Percentiles rank a stretch among this genome's conserved stretches.
Conservation (phyloP, 2,797 vertebrate species). For the Gymnodraco acuticeps region DNA sequence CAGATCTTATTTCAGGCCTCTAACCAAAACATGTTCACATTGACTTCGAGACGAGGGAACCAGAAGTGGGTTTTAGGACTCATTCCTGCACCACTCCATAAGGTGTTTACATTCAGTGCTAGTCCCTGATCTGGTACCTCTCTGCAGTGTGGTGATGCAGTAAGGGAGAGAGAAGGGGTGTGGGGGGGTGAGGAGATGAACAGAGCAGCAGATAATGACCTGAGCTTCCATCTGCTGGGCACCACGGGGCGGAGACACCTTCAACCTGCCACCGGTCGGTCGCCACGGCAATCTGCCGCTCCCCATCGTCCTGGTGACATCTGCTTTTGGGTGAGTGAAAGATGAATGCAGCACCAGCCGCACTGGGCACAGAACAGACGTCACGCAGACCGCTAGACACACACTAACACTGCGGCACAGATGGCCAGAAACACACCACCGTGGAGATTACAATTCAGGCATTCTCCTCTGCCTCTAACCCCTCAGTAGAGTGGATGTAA, state of each 20-base stretch:
- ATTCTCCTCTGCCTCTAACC: constrained; percentile 66
- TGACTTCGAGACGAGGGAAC: too few relatives aligned
- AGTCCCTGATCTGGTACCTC: constrained; percentile 34
- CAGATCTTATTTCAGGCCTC: too few relatives aligned
- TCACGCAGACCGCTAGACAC: constrained; percentile 69
- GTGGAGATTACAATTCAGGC: constrained; percentile 72
- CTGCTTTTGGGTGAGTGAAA: constrained; percentile 85
- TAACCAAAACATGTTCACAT: too few relatives aligned
- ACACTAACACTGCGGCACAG: constrained; percentile 75
- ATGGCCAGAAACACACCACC: constrained; percentile 73
- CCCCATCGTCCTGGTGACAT: constrained; percentile 84
- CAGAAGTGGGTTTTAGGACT: too few relatives aligned
- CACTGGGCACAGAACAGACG: constrained; percentile 72
- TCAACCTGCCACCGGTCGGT: constrained; percentile 79
- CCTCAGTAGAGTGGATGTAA: constrained; percentile 58
- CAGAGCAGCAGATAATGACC: constrained; percentile 80
- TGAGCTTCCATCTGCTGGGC: constrained; percentile 83
- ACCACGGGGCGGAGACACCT: constrained; percentile 80
- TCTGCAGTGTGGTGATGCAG: constrained; percentile 56
- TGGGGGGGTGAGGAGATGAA: constrained; percentile 63
- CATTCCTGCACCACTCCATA: constrained; percentile 9
- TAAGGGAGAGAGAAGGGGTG: constrained; percentile 13
- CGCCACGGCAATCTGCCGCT: constrained; percentile 82
- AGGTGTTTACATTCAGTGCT: constrained; percentile 48
- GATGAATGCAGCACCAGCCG: constrained; percentile 83